Conservation (phyloP, 2,113 vertebrate genomes). For the Protomyctophum bolini region DNA sequence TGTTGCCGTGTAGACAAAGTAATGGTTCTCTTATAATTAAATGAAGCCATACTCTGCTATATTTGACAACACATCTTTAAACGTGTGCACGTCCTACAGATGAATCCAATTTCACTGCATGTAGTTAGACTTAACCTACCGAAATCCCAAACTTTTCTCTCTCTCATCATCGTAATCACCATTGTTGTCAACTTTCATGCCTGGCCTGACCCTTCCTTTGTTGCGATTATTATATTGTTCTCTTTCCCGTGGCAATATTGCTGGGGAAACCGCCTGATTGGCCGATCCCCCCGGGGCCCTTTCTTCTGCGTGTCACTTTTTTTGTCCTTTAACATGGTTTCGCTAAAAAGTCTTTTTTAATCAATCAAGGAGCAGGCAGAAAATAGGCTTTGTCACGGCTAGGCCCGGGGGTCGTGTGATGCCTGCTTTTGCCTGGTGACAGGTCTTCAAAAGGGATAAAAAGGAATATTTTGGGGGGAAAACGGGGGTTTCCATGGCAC, state of each 20-base stretch:
- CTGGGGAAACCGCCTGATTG: slow-evolving; percentile 73
- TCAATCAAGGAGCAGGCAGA: slow-evolving; percentile 99
- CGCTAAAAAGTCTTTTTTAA: slow-evolving; percentile 99
- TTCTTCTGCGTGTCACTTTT: slow-evolving; percentile 79
- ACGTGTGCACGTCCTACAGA: background rate
- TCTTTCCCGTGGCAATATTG: slow-evolving; percentile 75
- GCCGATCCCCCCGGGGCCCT: slow-evolving; percentile 70
- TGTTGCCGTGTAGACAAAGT: no score
- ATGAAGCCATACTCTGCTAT: no score
- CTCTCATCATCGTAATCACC: slow-evolving; percentile 83
- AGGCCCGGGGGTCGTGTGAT: slow-evolving; percentile 90
- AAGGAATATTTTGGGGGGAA: slow-evolving; percentile 91
- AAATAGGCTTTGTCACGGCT: slow-evolving; percentile 99
- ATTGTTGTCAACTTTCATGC: slow-evolving; percentile 86
- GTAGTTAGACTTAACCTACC: slow-evolving; percentile 42
- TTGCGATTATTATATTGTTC: slow-evolving; percentile 75
- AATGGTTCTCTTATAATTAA: no score
- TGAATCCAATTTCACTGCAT: slow-evolving; percentile 24
- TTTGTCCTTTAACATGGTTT: slow-evolving; percentile 97
- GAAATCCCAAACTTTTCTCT: slow-evolving; percentile 63
- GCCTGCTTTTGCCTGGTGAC: slow-evolving; percentile 90
- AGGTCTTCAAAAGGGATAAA: slow-evolving; percentile 92
- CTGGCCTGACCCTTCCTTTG: slow-evolving; percentile 83
- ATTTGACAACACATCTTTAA: background rate
- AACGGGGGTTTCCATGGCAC: slow-evolving; percentile 93